Conservation (phyloP, 1,140 invertebrate genomes). For the Drosophila ambigua region DNA sequence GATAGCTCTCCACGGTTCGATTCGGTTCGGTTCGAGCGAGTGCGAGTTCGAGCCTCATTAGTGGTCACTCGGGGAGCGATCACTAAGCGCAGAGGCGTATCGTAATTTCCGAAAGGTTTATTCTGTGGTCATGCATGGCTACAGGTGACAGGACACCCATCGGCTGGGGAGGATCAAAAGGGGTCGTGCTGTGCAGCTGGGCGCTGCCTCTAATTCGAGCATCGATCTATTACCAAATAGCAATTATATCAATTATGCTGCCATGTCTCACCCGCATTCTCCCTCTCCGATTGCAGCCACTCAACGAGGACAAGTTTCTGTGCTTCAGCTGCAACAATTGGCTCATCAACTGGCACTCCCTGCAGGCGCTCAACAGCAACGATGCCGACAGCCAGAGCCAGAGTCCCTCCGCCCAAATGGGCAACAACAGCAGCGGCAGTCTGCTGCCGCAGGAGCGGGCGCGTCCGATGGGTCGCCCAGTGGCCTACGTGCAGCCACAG, state of each 20-base stretch:
- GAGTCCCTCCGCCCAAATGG: slow-evolving; percentile 72
- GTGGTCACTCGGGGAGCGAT: slow-evolving; percentile 49
- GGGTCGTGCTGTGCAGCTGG: no score
- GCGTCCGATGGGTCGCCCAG: slow-evolving; percentile 35
- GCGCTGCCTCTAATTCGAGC: no score
- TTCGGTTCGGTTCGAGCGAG: no score
- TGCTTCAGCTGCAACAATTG: slow-evolving; percentile 84
- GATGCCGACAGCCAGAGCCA: slow-evolving; percentile 72
- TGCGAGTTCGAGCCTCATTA: slow-evolving; percentile 56
- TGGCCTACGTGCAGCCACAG: slow-evolving; percentile 58
- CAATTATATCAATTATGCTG: background rate
- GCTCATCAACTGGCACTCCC: slow-evolving; percentile 83
- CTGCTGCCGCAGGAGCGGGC: slow-evolving; percentile 33
- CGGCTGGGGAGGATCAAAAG: no score
- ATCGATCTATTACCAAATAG: background rate
- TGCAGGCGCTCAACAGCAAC: slow-evolving; percentile 79
- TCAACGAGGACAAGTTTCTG: slow-evolving; percentile 82
- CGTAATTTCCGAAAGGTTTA: slow-evolving; percentile 30
- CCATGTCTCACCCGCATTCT: background rate
- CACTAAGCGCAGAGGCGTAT: slow-evolving; percentile 58
- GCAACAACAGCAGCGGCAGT: slow-evolving; percentile 59
- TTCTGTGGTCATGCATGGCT: slow-evolving; percentile 47
- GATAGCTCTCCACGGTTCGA: background rate
- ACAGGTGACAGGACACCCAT: slow-evolving; percentile 2
- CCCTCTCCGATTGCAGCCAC: slow-evolving; percentile 49